Evolutionary conservation across 2,888 invertebrate species (phyloP).

Genomic region (Muscina levida): DNA sequence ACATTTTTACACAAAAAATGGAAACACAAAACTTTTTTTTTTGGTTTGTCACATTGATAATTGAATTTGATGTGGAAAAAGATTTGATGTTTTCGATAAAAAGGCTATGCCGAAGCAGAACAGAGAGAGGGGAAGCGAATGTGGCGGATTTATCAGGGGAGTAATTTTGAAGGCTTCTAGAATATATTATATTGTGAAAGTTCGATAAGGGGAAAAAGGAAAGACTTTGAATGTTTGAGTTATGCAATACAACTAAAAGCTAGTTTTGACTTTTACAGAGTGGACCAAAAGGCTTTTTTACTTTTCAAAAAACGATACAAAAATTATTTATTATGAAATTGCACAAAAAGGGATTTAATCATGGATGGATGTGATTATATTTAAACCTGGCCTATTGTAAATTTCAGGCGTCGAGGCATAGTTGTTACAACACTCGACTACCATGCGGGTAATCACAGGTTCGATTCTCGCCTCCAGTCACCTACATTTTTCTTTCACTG

Average conservation of each 20-base stretch:
- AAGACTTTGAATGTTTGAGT: background rate
- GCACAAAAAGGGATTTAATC: background rate
- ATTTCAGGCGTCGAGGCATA: too few species aligned
- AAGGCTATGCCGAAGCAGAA: background rate
- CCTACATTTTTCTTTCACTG: too few species aligned
- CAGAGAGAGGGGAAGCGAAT: background rate
- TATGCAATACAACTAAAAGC: too few species aligned
- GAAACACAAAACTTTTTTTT: background rate
- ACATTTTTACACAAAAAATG: constrained; percentile 29
- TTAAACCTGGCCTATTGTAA: too few species aligned
- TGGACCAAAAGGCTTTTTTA: background rate
- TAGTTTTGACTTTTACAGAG: background rate
- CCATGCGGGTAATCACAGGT: too few species aligned
- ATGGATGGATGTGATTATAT: too few species aligned
- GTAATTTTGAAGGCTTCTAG: background rate
- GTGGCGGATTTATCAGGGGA: background rate
- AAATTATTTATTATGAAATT: too few species aligned
- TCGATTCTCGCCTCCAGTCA: too few species aligned
- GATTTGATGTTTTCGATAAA: constrained; percentile 15
- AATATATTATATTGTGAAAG: background rate
- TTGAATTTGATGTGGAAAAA: constrained; percentile 27
- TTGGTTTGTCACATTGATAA: constrained; percentile 15
- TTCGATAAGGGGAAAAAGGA: constrained; percentile 17
- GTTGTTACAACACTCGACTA: too few species aligned
- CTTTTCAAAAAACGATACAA: too few species aligned